These are phyloP conservation scores for Pheosia gnoma DNA, from an alignment of 2,888 invertebrate species.

Conservation along the genomic window DNA sequence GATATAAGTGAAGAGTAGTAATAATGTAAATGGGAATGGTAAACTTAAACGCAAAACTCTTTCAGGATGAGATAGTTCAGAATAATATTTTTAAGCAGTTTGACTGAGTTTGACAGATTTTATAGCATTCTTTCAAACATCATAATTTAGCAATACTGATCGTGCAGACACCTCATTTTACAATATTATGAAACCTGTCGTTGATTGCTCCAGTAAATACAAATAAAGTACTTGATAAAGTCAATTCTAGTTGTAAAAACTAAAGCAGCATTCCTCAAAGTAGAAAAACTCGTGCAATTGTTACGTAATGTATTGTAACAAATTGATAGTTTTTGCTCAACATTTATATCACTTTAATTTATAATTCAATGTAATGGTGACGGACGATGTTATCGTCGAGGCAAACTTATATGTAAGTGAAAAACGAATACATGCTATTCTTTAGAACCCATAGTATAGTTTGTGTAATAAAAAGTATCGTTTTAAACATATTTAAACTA, in stretches of 20 bases:
- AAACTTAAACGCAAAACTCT: too few relatives aligned
- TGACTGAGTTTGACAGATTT: not conserved
- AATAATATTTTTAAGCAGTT: not conserved
- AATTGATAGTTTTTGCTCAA: constrained; percentile 2
- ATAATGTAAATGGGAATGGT: not conserved
- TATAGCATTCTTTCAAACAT: not conserved
- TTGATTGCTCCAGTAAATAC: not conserved
- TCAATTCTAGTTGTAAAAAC: not conserved
- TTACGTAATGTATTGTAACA: not conserved
- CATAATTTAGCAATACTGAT: not conserved
- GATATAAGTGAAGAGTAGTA: not conserved
- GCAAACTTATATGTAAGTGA: constrained; percentile 44
- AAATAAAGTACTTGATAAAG: not conserved
- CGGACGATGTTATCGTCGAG: constrained; percentile 35
- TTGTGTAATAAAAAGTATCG: constrained; percentile 23
- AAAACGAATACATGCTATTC: constrained; percentile 24
- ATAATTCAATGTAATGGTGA: constrained; percentile 39
- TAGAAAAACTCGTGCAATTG: not conserved
- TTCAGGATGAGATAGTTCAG: not conserved
- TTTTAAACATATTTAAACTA: too few relatives aligned
- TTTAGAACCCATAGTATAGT: constrained; percentile 33
- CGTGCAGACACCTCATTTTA: not conserved
- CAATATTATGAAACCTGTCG: not conserved
- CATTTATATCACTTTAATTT: constrained; percentile 11
- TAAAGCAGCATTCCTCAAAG: constrained; percentile 14